A percentile compares a stretch with the other conserved stretches of the same genome.
Conservation (phyloP, 2,888 invertebrate species). For the Xestoiulus laeticollis region DNA sequence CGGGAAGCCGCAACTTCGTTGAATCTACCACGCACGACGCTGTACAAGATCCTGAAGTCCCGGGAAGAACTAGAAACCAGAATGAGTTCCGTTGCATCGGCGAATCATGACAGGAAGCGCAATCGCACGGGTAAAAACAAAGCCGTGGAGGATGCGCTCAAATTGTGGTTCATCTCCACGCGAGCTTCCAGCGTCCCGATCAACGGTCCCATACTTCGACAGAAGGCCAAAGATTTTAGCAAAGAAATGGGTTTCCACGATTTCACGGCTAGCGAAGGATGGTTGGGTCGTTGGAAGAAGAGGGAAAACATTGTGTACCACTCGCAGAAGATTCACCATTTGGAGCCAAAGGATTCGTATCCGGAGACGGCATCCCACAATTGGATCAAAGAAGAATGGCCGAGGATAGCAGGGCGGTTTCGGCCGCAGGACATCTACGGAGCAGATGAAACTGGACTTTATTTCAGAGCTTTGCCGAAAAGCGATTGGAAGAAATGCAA, state of each 20-base stretch:
- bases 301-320: conserved; percentile 7
- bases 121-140: conserved; percentile 53
- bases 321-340: neutral
- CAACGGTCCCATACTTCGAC: conserved; percentile 50
- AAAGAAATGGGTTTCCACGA: conserved; percentile 47
- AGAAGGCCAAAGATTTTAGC: conserved; percentile 53
- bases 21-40: neutral
- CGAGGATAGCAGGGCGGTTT: neutral
- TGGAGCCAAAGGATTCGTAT: neutral
- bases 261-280: conserved; percentile 55
- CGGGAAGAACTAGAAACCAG: neutral
- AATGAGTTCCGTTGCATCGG: neutral
- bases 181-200: conserved; percentile 28
- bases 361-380: neutral
- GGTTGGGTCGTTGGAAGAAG: conserved; percentile 52
- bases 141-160: conserved; percentile 52
- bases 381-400: conserved; percentile 35
- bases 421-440: conserved; percentile 30
- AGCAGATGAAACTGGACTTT: conserved; percentile 43
- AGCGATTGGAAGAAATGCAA: neutral
- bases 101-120: conserved; percentile 47
- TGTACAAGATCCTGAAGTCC: neutral
- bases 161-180: conserved; percentile 48
- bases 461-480: conserved; percentile 25
- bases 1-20: neutral